Percentiles rank a stretch among this genome's conserved stretches.
Conservation (phyloP, 2,888 invertebrate species). For the Cephalotes varians region DNA sequence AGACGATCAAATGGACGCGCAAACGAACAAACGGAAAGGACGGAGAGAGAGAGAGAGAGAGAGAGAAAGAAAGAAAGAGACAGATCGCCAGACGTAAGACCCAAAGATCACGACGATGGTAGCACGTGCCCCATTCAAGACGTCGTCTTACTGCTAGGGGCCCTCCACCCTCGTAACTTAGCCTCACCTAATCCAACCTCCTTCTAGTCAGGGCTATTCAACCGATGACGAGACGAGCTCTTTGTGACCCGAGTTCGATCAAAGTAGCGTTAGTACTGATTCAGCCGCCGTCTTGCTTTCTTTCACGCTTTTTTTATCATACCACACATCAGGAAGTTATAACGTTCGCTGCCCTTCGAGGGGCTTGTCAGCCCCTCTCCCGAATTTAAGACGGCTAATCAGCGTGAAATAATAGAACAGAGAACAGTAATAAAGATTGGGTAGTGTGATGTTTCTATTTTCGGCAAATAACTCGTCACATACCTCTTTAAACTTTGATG, state of each 20-base stretch:
- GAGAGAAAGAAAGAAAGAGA: constrained; percentile 67
- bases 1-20: constrained; percentile 51
- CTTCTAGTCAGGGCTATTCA: constrained; percentile 75
- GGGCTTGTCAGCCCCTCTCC: constrained; percentile 56
- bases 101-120: constrained; percentile 74
- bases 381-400: constrained; percentile 62
- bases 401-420: constrained; percentile 45
- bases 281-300: constrained; percentile 65
- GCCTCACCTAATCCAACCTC: constrained; percentile 78
- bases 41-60: constrained; percentile 67
- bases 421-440: background rate
- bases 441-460: background rate
- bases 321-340: constrained; percentile 75
- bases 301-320: constrained; percentile 73
- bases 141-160: constrained; percentile 44
- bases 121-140: constrained; percentile 84
- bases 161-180: constrained; percentile 81
- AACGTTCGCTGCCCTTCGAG: constrained; percentile 67
- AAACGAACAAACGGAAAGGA: constrained; percentile 57
- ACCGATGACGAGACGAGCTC: constrained; percentile 79
- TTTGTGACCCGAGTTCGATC: constrained; percentile 73
- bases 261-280: constrained; percentile 58
- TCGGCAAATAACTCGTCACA: background rate
- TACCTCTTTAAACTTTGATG: background rate
- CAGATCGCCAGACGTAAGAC: constrained; percentile 67